Evolutionary conservation across 2,888 invertebrate species (phyloP).

Genomic region (Epiblema foenella): DNA sequence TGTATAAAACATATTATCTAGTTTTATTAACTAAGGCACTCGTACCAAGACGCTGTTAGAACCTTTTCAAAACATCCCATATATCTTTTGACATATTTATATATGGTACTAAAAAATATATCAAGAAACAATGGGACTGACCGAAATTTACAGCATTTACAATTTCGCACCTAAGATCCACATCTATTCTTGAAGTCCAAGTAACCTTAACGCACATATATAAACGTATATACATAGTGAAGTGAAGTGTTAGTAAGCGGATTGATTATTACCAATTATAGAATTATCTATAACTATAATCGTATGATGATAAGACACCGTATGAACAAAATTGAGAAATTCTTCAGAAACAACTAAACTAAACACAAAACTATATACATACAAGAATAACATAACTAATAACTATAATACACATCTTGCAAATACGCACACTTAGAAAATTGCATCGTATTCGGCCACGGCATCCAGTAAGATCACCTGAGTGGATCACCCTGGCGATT

Average conservation of each 20-base stretch:
- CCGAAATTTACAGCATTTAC: conserved; percentile 76
- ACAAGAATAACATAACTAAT: background rate
- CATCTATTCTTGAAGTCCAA: conserved; percentile 85
- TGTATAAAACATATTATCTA: conserved; percentile 51
- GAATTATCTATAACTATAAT: conserved; percentile 1
- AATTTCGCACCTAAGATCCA: conserved; percentile 78
- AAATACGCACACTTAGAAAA: no score
- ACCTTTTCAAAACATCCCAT: conserved; percentile 51
- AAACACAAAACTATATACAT: conserved; percentile 49
- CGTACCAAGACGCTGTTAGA: conserved; percentile 85
- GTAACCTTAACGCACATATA: conserved; percentile 67
- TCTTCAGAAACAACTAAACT: background rate
- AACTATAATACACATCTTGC: no score
- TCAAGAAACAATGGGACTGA: conserved; percentile 34
- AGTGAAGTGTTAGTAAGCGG: conserved; percentile 78
- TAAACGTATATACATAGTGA: conserved; percentile 64
- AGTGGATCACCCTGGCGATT: no score
- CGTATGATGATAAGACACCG: conserved; percentile 22
- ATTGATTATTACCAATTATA: conserved; percentile 53
- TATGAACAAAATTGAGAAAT: conserved; percentile 34
- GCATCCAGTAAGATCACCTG: no score
- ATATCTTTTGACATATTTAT: conserved; percentile 31
- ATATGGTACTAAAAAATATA: conserved; percentile 8
- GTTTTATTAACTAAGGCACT: conserved; percentile 76
- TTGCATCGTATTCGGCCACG: no score